Percentiles rank a stretch among this genome's conserved stretches.
Conservation (phyloP, 1,140 invertebrate genomes). For the Coelopa frigida region DNA sequence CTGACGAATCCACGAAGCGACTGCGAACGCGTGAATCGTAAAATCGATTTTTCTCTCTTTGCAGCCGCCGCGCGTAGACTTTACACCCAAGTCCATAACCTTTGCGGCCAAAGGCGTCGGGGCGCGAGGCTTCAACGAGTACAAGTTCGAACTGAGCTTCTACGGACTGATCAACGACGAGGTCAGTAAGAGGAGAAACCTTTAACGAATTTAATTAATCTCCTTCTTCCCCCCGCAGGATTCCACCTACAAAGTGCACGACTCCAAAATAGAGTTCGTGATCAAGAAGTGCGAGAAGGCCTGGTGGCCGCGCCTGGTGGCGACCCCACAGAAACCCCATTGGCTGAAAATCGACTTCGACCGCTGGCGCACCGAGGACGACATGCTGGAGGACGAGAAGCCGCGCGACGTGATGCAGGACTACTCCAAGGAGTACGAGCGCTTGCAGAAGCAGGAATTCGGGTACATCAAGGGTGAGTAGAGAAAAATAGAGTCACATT, state of each 20-base stretch:
- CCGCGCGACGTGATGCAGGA: conserved; percentile 62
- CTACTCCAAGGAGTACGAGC: conserved; percentile 69
- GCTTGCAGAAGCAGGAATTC: conserved; percentile 69
- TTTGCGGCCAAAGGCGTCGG: conserved; percentile 61
- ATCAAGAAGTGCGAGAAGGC: conserved; percentile 61
- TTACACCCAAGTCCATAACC: conserved; percentile 54
- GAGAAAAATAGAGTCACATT: neutral
- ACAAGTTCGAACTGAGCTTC: conserved; percentile 67
- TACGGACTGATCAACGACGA: conserved; percentile 60
- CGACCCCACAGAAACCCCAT: conserved; percentile 69
- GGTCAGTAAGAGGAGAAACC: too few species aligned
- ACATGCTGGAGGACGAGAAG: conserved; percentile 56
- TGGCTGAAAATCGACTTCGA: conserved; percentile 93
- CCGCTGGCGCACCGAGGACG: conserved; percentile 66
- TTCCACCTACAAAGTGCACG: conserved; percentile 48
- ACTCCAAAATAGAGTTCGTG: conserved; percentile 68
- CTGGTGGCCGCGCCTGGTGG: conserved; percentile 78
- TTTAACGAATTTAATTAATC: too few species aligned
- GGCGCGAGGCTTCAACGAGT: conserved; percentile 60
- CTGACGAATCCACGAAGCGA: too few species aligned
- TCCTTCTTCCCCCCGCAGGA: too few species aligned
- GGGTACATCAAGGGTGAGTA: conserved; percentile 66
- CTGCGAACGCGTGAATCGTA: too few species aligned
- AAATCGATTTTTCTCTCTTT: neutral
- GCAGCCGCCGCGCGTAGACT: conserved; percentile 29